These are phyloP conservation scores for Arizona elegans DNA, from an alignment of 2,113 vertebrate genomes.

Conservation along the genomic window DNA sequence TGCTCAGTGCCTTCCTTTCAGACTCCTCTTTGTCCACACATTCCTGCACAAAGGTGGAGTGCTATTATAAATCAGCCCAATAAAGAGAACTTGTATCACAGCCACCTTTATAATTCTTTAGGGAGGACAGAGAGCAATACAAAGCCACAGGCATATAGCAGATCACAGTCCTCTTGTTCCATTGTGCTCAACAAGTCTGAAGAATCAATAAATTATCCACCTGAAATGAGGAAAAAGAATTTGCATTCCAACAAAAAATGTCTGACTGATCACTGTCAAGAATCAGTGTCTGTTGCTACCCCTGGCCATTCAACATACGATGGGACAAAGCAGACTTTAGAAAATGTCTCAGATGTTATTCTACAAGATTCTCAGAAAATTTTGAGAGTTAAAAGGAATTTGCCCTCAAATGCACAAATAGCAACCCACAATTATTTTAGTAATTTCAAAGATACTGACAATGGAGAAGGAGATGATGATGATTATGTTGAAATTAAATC, in stretches of 20 bases:
- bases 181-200: slow-evolving; percentile 66
- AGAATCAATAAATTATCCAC: slow-evolving; percentile 65
- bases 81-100: slow-evolving; percentile 74
- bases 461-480: slow-evolving; percentile 81
- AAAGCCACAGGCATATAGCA: slow-evolving; percentile 69
- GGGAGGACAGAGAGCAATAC: slow-evolving; percentile 66
- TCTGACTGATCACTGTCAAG: slow-evolving; percentile 54
- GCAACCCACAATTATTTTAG: slow-evolving; percentile 92
- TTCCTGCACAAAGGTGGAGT: slow-evolving; percentile 80
- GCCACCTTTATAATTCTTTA: slow-evolving; percentile 81
- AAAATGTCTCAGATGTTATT: slow-evolving; percentile 81
- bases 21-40: slow-evolving; percentile 61
- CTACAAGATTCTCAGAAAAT: slow-evolving; percentile 92
- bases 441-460: slow-evolving; percentile 91
- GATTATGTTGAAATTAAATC: slow-evolving; percentile 98
- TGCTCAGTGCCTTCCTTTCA: slow-evolving; percentile 84
- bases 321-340: slow-evolving; percentile 51
- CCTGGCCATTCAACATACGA: slow-evolving; percentile 13
- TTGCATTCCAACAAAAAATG: slow-evolving; percentile 51
- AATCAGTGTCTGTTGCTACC: slow-evolving; percentile 10
- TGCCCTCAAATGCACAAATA: slow-evolving; percentile 77
- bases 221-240: slow-evolving; percentile 63
- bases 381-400: slow-evolving; percentile 79
- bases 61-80: slow-evolving; percentile 78
- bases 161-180: slow-evolving; percentile 79